Evolutionary conservation across 2,113 vertebrate species (phyloP), one percentile per base, ranked within the genome.

Genomic region (Megalops atlanticus): DNA sequence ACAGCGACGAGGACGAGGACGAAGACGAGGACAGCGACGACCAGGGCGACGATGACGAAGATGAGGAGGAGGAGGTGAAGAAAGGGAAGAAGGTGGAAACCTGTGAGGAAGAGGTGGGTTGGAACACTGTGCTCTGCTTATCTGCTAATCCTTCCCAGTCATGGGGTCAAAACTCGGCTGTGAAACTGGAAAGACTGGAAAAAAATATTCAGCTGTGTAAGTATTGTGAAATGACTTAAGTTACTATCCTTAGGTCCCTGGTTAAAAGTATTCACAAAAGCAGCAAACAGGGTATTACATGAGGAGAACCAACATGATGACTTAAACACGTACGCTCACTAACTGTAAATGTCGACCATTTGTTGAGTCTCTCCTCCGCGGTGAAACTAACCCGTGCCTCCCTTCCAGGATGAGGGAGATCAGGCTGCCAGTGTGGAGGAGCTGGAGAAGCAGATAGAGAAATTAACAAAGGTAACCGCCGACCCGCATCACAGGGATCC

Each of bases 401-500:
- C 41, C 31, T 49, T 10, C 21, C 85, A 99, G 98, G 98, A 99
- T 91, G 98, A 99, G 77, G 96, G 97, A 35, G 97, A 99, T 87
- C 97, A 98, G 85, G 88, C 95, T 86, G 97, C 96, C 79, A 99
- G 95, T 86, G 90, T 99, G 40, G 98, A 99, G 90, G 98, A 99
- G 84, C 93, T 99, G 74, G 97, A 99, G 91, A 99, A 99, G 86
- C 98, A 99, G 89, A 99, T 99, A 40, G 98, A 99, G 80, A 99
- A 98, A 90, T 86, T 99, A 85, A 94, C 95, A 54, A 99, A 99
- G 95, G 98, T 99, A 92, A 93, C 91, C 78, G 6, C 27, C 40
- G 12, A 27, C 12, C 18, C 27, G 5, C 14, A 54, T 21, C 14
- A 1, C 6, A 74, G 6, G 3, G 33, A 40, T 74, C 35, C 1